phyloP scores from a whole-genome alignment of 2,888 invertebrate species.

The Ochropleura plecta region DNA sequence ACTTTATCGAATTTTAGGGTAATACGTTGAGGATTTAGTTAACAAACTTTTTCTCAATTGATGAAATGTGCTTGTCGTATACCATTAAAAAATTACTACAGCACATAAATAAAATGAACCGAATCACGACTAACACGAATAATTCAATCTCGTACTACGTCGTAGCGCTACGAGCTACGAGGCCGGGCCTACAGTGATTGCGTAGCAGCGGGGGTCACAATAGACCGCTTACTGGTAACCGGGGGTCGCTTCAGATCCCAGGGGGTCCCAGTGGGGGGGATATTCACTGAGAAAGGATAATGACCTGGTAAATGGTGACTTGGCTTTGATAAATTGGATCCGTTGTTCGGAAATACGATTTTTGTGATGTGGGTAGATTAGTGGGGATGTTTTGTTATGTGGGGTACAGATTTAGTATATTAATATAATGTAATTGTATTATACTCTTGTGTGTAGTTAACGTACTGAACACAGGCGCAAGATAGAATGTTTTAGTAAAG shows the following conservation, averaged over 20 bases:
- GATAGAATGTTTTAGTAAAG: not conserved
- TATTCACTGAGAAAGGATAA: slow-evolving; percentile 48
- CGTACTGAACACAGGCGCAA: not conserved
- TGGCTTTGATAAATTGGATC: slow-evolving; percentile 46
- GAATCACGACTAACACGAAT: slow-evolving; percentile 18
- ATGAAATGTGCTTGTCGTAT: not conserved
- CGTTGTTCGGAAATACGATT: slow-evolving; percentile 30
- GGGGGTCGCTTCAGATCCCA: not conserved
- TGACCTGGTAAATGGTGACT: slow-evolving; percentile 50
- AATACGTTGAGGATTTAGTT: not conserved
- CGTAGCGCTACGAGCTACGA: slow-evolving; percentile 54
- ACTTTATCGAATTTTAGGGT: not conserved
- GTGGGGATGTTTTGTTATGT: slow-evolving; percentile 4
- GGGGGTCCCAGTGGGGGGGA: slow-evolving; percentile 34
- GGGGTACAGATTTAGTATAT: too few relatives aligned
- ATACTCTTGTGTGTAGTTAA: not conserved
- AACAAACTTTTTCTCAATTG: not conserved
- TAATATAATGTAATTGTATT: not conserved
- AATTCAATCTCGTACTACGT: slow-evolving; percentile 31
- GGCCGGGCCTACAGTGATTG: slow-evolving; percentile 46
- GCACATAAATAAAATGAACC: slow-evolving; percentile 27
- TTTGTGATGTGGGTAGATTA: slow-evolving; percentile 16
- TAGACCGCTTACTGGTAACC: slow-evolving; percentile 36
- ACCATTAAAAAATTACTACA: not conserved
- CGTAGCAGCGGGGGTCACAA: slow-evolving; percentile 55